Conservation (phyloP, 53 echinoderm and acorn worm genomes). For the Zoroaster sp. region DNA sequence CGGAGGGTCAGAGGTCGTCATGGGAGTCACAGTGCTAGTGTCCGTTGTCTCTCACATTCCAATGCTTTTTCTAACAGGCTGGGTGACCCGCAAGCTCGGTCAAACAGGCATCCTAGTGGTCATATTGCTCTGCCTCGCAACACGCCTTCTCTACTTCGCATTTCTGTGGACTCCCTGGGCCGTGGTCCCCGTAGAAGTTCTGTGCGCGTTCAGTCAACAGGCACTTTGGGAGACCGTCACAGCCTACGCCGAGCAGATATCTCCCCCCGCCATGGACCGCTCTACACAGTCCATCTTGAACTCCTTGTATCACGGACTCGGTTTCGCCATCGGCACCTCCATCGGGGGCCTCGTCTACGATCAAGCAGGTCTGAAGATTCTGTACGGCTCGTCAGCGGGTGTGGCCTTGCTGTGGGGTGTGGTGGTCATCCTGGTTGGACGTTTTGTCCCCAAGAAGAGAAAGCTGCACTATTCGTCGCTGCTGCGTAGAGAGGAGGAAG, state of each 20-base stretch:
- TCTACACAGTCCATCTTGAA: constrained; percentile 66
- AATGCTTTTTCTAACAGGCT: constrained; percentile 57
- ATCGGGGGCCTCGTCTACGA: constrained; percentile 73
- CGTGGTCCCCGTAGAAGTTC: constrained; percentile 72
- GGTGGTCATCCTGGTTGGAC: constrained; percentile 57
- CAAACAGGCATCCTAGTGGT: constrained; percentile 66
- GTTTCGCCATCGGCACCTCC: constrained; percentile 67
- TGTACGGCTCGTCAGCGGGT: constrained; percentile 66
- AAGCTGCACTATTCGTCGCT: constrained; percentile 85
- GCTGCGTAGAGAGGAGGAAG: constrained; percentile 59
- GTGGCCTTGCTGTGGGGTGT: constrained; percentile 73
- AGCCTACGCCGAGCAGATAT: constrained; percentile 72
- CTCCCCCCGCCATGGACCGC: constrained; percentile 83
- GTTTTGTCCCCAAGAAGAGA: constrained; percentile 76
- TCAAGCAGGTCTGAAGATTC: constrained; percentile 49
- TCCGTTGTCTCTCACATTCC: constrained; percentile 69
- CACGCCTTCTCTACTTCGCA: constrained; percentile 74
- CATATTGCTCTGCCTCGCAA: constrained; percentile 53
- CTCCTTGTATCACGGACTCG: constrained; percentile 76
- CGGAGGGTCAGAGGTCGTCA: constrained; percentile 73
- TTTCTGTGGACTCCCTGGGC: constrained; percentile 91
- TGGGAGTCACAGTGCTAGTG: constrained; percentile 74
- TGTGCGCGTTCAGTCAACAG: constrained; percentile 69
- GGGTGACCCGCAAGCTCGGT: constrained; percentile 66
- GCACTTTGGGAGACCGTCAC: constrained; percentile 68